Conservation (phyloP, 23 tunicate species). For the Ciona savignyi region DNA sequence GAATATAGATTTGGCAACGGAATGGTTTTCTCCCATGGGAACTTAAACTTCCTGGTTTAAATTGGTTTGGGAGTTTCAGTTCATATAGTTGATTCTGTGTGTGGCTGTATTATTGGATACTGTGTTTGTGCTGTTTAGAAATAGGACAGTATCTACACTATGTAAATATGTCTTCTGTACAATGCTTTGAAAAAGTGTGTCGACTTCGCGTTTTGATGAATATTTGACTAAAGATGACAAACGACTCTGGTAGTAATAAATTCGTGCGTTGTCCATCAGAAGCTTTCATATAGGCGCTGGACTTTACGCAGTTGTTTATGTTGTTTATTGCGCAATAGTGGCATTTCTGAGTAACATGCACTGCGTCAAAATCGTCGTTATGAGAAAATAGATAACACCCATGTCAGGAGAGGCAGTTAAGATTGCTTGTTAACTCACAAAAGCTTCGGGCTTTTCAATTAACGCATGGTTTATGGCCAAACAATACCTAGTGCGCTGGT, state of each 20-base stretch:
- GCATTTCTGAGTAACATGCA: neutral
- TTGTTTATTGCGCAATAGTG: neutral
- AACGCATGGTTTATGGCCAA: neutral
- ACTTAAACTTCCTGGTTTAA: neutral
- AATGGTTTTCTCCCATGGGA: neutral
- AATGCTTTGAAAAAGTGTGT: neutral
- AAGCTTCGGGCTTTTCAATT: neutral
- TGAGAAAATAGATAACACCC: neutral
- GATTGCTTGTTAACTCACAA: neutral
- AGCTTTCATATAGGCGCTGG: too few species aligned
- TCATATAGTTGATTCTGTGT: neutral
- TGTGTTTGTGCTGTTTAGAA: neutral
- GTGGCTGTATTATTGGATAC: neutral
- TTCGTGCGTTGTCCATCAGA: too few species aligned
- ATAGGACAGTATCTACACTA: neutral
- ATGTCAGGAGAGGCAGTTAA: neutral
- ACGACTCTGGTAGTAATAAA: too few species aligned
- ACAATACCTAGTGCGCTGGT: neutral
- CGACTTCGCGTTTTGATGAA: neutral
- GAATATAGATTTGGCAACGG: neutral
- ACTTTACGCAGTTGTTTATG: neutral
- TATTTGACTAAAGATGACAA: neutral
- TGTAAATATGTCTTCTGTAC: neutral
- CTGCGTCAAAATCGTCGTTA: neutral
- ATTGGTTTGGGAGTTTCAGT: neutral